A percentile compares a stretch with the other conserved stretches of the same genome.
Evolutionary conservation across 2,888 invertebrate genomes (phyloP).

Genomic region (Sipha maydis): DNA sequence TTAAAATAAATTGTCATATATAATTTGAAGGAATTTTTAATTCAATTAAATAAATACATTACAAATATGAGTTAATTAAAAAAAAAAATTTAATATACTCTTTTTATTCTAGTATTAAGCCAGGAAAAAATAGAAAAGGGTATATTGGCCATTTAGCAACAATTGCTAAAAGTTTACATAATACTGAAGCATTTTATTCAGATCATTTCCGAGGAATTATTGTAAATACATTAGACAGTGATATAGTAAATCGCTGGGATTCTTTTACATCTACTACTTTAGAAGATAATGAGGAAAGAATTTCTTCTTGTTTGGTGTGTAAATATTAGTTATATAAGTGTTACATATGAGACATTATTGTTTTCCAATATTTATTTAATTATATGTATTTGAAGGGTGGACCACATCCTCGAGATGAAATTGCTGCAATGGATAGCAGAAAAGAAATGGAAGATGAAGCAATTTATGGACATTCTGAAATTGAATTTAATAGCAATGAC

Average conservation of each 20-base stretch:
- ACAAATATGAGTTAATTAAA: too few relatives aligned
- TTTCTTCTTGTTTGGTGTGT: conserved; percentile 52
- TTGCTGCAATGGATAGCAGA: conserved; percentile 18
- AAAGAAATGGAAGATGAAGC: conserved; percentile 46
- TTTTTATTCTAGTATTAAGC: conserved; percentile 37
- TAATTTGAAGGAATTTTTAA: too few relatives aligned
- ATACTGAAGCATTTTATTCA: conserved; percentile 66
- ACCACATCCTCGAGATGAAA: conserved; percentile 54
- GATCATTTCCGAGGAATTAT: conserved; percentile 51
- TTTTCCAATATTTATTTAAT: not conserved
- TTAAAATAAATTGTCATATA: too few relatives aligned
- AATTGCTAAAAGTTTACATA: conserved; percentile 70
- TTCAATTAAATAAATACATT: too few relatives aligned
- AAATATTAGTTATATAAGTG: not conserved
- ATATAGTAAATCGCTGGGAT: conserved; percentile 44
- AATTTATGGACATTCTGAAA: conserved; percentile 51
- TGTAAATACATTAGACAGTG: conserved; percentile 42
- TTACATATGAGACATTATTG: not conserved
- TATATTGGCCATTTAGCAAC: conserved; percentile 75
- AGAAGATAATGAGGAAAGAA: conserved; percentile 44
- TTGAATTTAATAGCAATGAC: conserved; percentile 56
- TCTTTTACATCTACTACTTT: conserved; percentile 49
- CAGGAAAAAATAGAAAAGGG: conserved; percentile 68
- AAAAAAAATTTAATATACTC: too few relatives aligned
- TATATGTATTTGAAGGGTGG: conserved; percentile 40